Percentiles rank a stretch among this genome's conserved stretches.
Evolutionary conservation across 2,113 vertebrate species (phyloP).

Genomic region (Stigmatopora nigra): DNA sequence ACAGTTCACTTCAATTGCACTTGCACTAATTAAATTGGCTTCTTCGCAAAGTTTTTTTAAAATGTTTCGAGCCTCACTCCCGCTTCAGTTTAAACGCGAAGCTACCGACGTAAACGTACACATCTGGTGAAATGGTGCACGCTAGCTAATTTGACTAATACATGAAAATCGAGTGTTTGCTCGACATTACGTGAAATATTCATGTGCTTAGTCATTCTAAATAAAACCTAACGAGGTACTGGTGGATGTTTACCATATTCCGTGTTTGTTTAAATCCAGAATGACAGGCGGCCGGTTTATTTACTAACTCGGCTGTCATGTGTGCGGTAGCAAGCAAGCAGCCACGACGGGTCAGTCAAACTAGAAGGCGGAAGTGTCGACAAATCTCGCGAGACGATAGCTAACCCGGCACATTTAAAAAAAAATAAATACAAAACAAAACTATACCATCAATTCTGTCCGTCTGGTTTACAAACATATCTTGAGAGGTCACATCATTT

Average conservation of each 20-base stretch:
- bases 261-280: neutral
- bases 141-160: slow-evolving; percentile 17
- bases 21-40: neutral
- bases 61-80: neutral
- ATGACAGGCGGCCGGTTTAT: too few species aligned
- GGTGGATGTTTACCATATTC: neutral
- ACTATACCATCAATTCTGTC: too few species aligned
- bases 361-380: neutral
- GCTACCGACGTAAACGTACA: neutral
- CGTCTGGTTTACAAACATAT: too few species aligned
- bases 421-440: neutral
- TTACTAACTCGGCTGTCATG: too few species aligned
- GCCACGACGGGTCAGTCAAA: too few species aligned
- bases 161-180: slow-evolving; percentile 20
- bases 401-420: neutral
- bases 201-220: neutral
- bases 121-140: neutral
- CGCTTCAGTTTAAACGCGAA: neutral
- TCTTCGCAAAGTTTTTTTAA: neutral
- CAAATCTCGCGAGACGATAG: neutral
- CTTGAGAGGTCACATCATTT: too few species aligned
- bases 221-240: neutral
- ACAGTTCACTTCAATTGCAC: neutral
- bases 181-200: neutral
- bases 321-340: too few species aligned